A percentile compares a stretch with the other conserved stretches of the same genome.
These are phyloP conservation scores for Alfaro cultratus DNA, from an alignment of 2,797 vertebrate genomes.

Conservation along the genomic window DNA sequence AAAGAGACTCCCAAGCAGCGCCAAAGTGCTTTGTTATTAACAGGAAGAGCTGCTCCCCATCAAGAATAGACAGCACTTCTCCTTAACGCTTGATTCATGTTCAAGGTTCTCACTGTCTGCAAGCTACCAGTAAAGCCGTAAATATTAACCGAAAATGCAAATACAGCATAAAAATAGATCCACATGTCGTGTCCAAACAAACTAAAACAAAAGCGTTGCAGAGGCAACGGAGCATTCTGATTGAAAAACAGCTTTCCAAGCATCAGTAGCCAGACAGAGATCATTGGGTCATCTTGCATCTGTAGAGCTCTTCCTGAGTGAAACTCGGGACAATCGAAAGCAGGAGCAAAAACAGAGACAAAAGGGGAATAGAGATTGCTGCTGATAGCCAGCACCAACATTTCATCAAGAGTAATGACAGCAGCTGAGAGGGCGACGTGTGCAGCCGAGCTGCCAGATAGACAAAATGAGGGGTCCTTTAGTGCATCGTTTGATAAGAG, in stretches of 20 bases:
- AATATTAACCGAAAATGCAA: background rate
- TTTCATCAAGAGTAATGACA: constrained; percentile 46
- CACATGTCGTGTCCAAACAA: background rate
- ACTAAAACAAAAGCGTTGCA: background rate
- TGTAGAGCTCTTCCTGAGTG: constrained; percentile 74
- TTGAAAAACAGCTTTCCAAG: constrained; percentile 50
- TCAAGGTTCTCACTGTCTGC: constrained; percentile 25
- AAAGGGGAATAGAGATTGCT: constrained; percentile 32
- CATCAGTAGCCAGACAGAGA: constrained; percentile 61
- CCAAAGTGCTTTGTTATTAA: constrained; percentile 60
- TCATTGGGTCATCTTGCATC: constrained; percentile 77
- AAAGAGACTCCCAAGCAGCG: constrained; percentile 52
- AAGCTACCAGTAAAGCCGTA: constrained; percentile 14
- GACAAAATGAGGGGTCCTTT: constrained; percentile 25
- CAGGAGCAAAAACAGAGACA: constrained; percentile 45
- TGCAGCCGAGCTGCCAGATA: constrained; percentile 14
- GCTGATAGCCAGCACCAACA: constrained; percentile 26
- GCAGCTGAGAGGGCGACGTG: constrained; percentile 27
- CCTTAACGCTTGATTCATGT: constrained; percentile 50
- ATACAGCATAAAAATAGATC: background rate
- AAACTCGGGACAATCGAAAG: constrained; percentile 24
- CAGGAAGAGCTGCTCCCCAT: constrained; percentile 61
- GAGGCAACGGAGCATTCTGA: constrained; percentile 11
- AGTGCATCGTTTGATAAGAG: constrained; percentile 48
- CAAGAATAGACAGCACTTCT: constrained; percentile 59